Base-by-base conservation (phyloP, 2,888 invertebrate genomes). In the Gymnoscelis rufifasciata region DNA sequence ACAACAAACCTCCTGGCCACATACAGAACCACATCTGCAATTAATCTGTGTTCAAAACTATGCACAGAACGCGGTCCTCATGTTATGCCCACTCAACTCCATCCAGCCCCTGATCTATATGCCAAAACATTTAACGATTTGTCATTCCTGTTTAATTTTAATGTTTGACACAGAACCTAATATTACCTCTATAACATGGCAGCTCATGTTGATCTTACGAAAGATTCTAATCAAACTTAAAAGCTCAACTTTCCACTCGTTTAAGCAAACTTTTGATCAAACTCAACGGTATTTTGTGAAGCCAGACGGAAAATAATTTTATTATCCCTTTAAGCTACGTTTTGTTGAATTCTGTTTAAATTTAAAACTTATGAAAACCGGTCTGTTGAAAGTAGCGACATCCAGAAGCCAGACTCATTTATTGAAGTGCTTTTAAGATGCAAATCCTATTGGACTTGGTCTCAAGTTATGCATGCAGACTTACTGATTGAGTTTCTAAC, bases 381-480 rank as follows among this genome's bases (percentile, higher is more conserved):
- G 52, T 61, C 49, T 55, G 49, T 42, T 27, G 28, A 38, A 48
- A 59, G 53, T 52, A 56, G 26, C n/a, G 56, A 52, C 56, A 51
- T 59, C 56, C 38, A 45, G 59, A 61, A 60, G 48, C 43, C 46
- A 58, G 59, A 65, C 38, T 56, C 42, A 59, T 63, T 66, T 57
- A 56, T 53, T 49, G 53, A 64, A 66, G 66, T 59, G 61, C 51
- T 55, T 56, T 62, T 52, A 57, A 62, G 47, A 67, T 68, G 67
- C 57, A 68, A 70, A 72, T 70, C 51, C 48, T 49, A 59, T 59
- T 50, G 54, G 43, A 55, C 43, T 56, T 48, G 51, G 39, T 39
- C 35, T 48, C 30, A 30, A 39, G 27, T 38, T 54, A 46, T 43
- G 15, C 46, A 47, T 43, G 46, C 12, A 38, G 24, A 36, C 10